Conservation (phyloP, 2,113 vertebrate species). For the Nothobranchius furzeri region DNA sequence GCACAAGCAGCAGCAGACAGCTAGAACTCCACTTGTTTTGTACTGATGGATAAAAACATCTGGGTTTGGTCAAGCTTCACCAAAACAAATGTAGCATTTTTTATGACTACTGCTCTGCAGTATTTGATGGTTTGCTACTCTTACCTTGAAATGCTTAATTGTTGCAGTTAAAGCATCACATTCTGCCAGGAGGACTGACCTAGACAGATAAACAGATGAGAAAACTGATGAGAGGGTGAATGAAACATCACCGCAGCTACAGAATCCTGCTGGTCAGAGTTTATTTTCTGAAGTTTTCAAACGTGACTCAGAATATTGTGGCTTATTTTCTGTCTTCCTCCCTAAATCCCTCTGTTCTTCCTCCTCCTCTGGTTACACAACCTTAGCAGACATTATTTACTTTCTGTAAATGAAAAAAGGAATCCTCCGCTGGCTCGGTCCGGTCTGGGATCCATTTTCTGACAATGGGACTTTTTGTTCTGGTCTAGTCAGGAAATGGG, state of each 20-base stretch:
- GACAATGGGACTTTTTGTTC: constrained; percentile 74
- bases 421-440: constrained; percentile 49
- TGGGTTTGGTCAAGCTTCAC: too few species aligned
- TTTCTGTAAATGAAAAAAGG: constrained; percentile 46
- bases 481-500: constrained; percentile 59
- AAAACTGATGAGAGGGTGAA: neutral
- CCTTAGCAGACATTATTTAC: constrained; percentile 43
- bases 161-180: constrained; percentile 68
- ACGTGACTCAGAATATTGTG: constrained; percentile 12
- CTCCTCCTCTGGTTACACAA: constrained; percentile 57
- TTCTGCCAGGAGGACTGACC: constrained; percentile 78
- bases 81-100: neutral
- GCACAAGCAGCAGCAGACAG: too few species aligned
- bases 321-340: constrained; percentile 33
- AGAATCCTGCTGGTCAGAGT: neutral
- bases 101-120: neutral
- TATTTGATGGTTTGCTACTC: constrained; percentile 2
- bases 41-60: too few species aligned
- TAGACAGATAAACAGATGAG: constrained; percentile 43
- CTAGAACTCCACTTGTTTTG: too few species aligned
- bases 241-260: neutral
- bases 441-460: constrained; percentile 66
- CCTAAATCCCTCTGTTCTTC: constrained; percentile 4
- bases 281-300: constrained; percentile 37
- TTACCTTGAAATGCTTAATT: constrained; percentile 78